Evolutionary conservation across 1,140 invertebrate genomes (phyloP), one percentile per base, ranked within the genome.

Genomic region (Lasaia peninsularis): DNA sequence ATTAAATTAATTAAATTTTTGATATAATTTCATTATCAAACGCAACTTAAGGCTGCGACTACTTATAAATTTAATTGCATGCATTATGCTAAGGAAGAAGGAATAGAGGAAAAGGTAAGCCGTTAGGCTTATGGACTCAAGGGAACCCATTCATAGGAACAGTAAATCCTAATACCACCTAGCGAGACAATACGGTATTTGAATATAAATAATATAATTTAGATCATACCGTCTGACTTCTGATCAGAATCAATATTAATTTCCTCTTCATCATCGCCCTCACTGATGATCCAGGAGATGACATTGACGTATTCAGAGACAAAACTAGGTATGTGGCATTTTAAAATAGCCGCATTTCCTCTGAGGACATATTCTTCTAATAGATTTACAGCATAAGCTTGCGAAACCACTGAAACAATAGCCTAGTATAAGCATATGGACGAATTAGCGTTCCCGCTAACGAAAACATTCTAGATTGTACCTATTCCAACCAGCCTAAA

Each of bases 251-350:
- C 92, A 76, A 95, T 71, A 58, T 83, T 80, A 52, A 89, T 85
- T 63, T 89, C 86, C 58, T 79, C 55, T 56, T 78, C 75, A 21
- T 84, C 77, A 40, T 76, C 72, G 55, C 71, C 79, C 82, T 94
- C 94, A 72, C 94, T 93, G 87, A 95, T 92, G 75, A 97, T 91
- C 96, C 96, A 97, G 69, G 95, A 94, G 60, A 93, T 92, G 69
- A 97, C 94, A 74, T 90, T 91, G 73, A 97, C 94, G 88, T 95
- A 97, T 91, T 97, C 96, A 70, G 95, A 94, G 52, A 97, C 96
- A 90, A 97, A 97, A 89, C 95, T 96, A 63, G 96, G 96, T 86
- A 97, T 95, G 90, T 96, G 95, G 91, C 96, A 97, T 92, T 96
- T 97, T 73, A 97, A 91, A 81, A 97, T 94, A 71, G 95, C 96